Evolutionary conservation across 1,140 invertebrate species (phyloP).

Genomic region (Paramacrobiotus metropolitanus): DNA sequence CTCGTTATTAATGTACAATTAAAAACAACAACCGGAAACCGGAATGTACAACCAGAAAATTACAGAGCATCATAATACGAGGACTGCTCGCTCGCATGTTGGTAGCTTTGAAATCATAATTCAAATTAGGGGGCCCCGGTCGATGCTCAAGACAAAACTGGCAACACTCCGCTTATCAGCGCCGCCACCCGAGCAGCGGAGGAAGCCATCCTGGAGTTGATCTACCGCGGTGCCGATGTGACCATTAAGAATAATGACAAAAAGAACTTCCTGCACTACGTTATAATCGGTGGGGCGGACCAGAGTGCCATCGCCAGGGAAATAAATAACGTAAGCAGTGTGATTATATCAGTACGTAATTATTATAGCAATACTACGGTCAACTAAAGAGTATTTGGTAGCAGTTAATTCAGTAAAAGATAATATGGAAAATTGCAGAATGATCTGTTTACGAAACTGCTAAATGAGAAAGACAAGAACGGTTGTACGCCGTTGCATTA

Average conservation of each 20-base stretch:
- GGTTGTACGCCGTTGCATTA: background rate
- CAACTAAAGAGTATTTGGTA: background rate
- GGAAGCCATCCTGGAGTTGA: background rate
- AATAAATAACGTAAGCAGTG: background rate
- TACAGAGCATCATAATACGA: no score
- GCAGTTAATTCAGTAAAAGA: background rate
- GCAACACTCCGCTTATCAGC: background rate
- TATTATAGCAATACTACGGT: no score
- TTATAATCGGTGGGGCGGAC: background rate
- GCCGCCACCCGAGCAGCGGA: background rate
- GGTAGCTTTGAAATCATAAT: no score
- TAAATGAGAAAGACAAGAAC: background rate
- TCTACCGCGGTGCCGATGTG: background rate
- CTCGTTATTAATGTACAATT: no score
- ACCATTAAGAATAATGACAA: background rate
- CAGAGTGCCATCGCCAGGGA: background rate
- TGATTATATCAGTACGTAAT: no score
- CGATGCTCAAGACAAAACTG: background rate
- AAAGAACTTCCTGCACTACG: background rate
- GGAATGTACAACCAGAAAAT: no score
- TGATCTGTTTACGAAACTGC: background rate
- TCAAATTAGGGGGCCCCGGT: background rate
- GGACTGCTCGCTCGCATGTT: no score
- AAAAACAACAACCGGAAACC: no score
- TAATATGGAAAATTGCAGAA: background rate